These are phyloP conservation scores for Vespertilio murinus DNA, from an alignment of 2,797 vertebrate genomes.

Conservation along the genomic window DNA sequence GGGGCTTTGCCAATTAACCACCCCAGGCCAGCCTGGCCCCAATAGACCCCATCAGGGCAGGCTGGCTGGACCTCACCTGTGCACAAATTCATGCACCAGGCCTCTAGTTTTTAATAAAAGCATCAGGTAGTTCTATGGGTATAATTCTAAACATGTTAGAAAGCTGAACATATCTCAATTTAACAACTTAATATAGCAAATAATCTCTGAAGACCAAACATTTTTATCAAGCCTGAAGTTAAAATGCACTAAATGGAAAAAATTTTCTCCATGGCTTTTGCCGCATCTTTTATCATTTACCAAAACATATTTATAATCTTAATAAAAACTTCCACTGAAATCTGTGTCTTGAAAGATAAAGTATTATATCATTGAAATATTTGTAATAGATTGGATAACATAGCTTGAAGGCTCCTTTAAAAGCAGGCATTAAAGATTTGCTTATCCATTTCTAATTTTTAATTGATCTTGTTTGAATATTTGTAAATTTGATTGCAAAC, in stretches of 20 bases:
- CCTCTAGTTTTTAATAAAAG: background rate
- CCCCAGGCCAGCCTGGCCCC: fast-evolving
- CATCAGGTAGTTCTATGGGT: background rate
- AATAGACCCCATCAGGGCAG: too few species aligned
- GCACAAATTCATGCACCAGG: too few species aligned
- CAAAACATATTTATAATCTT: background rate
- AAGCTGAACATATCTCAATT: background rate
- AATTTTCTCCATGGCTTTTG: background rate
- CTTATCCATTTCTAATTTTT: background rate
- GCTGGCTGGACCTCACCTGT: too few species aligned
- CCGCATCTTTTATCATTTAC: background rate
- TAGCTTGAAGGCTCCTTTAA: background rate
- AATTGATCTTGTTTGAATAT: background rate
- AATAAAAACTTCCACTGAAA: background rate
- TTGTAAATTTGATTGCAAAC: background rate
- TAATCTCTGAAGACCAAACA: background rate
- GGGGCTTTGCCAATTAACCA: too few species aligned
- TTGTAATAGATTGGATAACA: background rate
- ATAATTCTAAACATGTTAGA: background rate
- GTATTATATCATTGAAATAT: background rate
- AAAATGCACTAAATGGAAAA: slow-evolving; percentile 36
- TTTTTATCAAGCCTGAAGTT: slow-evolving; percentile 56
- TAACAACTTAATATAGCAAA: slow-evolving; percentile 35
- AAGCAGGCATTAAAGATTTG: background rate
- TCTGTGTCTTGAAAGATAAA: background rate